Conservation (phyloP, 1,140 invertebrate genomes). For the Trypoxylus dichotomus region DNA sequence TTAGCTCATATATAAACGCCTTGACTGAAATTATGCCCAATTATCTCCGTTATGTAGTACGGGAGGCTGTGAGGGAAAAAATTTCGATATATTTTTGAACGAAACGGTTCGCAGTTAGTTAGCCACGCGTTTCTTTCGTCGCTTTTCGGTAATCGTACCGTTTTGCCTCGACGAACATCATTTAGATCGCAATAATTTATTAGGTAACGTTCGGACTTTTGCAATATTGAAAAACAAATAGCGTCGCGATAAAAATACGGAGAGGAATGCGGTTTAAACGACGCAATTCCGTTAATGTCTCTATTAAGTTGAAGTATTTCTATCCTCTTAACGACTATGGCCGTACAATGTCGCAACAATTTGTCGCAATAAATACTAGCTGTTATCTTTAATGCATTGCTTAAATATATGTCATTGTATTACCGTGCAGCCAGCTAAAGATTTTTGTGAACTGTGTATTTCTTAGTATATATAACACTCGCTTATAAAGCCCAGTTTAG, state of each 20-base stretch:
- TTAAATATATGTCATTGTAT: not conserved
- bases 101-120: not conserved
- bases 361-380: not conserved
- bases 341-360: not conserved
- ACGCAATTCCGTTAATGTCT: not conserved
- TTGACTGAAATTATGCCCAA: not conserved
- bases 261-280: not conserved
- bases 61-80: not conserved
- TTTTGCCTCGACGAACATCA: not conserved
- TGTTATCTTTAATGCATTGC: not conserved
- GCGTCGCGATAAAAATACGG: not conserved
- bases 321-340: not conserved
- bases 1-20: not conserved
- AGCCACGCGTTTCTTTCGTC: not conserved
- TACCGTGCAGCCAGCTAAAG: not conserved
- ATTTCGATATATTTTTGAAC: not conserved
- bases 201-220: not conserved
- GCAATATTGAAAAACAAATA: not conserved
- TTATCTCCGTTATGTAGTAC: not conserved
- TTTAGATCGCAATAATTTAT: not conserved
- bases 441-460: too few species aligned
- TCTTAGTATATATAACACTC: too few species aligned
- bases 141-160: not conserved
- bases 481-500: too few species aligned
- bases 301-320: not conserved